Conservation (phyloP, 2,797 vertebrate species). For the Melanogrammus aeglefinus region DNA sequence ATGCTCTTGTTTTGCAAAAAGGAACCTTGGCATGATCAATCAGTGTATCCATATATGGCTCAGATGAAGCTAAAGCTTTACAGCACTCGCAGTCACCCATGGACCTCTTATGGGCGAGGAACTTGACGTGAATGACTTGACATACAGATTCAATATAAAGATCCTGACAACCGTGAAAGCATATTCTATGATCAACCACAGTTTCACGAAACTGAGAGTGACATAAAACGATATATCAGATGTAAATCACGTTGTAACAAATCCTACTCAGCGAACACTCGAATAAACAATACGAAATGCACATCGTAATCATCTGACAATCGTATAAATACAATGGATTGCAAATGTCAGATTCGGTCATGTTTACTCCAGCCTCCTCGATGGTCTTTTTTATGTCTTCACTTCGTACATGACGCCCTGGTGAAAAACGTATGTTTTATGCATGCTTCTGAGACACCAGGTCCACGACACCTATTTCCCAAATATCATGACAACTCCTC, state of each 20-base stretch:
- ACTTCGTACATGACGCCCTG: conserved; percentile 26
- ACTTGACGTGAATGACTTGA: background rate
- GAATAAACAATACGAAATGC: background rate
- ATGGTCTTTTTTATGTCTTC: conserved; percentile 32
- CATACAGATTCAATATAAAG: background rate
- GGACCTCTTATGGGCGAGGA: too few species aligned
- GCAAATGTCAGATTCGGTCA: background rate
- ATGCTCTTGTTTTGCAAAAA: background rate
- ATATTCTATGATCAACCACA: too few species aligned
- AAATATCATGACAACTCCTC: conserved; percentile 12
- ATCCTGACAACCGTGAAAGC: background rate
- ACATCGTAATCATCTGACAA: background rate
- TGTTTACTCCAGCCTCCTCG: background rate
- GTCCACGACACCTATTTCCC: conserved; percentile 10
- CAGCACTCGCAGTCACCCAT: background rate
- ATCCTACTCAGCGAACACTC: background rate
- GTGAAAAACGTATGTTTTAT: conserved; percentile 39
- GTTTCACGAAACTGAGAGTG: too few species aligned
- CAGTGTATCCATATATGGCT: background rate
- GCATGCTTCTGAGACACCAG: conserved; percentile 32
- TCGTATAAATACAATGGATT: background rate
- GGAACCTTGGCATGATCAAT: background rate
- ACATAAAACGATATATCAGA: too few species aligned
- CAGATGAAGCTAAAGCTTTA: background rate
- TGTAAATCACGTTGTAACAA: background rate